phyloP scores from a whole-genome alignment of 2,797 vertebrate species.

The Pseudocheirus occidentalis region DNA sequence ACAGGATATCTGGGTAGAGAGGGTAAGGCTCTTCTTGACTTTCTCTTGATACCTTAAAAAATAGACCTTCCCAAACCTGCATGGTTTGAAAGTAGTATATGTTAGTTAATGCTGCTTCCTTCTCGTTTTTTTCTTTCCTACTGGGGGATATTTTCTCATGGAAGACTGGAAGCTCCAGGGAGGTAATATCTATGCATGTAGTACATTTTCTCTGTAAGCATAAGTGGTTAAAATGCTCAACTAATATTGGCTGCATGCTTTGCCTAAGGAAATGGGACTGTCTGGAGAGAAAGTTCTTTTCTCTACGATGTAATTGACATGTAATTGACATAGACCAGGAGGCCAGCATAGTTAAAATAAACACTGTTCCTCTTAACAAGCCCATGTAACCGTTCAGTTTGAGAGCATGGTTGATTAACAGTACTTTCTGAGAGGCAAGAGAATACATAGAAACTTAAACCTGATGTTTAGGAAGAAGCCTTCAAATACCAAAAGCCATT shows the following conservation, averaged over 20 bases:
- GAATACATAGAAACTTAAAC: constrained; percentile 47
- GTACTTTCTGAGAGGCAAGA: constrained; percentile 21
- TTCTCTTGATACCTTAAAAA: constrained; percentile 57
- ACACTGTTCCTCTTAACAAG: constrained; percentile 51
- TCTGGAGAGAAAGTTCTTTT: constrained; percentile 59
- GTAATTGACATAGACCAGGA: constrained; percentile 49
- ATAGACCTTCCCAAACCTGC: constrained; percentile 55
- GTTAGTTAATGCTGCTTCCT: constrained; percentile 55
- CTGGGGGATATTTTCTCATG: constrained; percentile 39
- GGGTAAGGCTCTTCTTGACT: constrained; percentile 64
- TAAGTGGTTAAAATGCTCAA: constrained; percentile 62
- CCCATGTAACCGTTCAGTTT: constrained; percentile 53
- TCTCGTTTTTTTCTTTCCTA: constrained; percentile 42
- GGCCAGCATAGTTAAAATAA: constrained; percentile 40
- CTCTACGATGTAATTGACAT: constrained; percentile 47
- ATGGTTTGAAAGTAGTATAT: constrained; percentile 43
- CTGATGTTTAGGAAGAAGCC: constrained; percentile 46
- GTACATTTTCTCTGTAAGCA: constrained; percentile 46
- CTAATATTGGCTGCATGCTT: constrained; percentile 57
- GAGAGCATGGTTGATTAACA: constrained; percentile 47
- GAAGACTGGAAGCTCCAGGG: constrained; percentile 63
- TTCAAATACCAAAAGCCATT: constrained; percentile 51
- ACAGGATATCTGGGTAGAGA: constrained; percentile 66
- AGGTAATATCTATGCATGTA: constrained; percentile 65
- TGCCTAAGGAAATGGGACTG: constrained; percentile 63